Evolutionary conservation across 2,113 vertebrate species (phyloP), one percentile per base, ranked within the genome.

Genomic region (Strix aluco): DNA sequence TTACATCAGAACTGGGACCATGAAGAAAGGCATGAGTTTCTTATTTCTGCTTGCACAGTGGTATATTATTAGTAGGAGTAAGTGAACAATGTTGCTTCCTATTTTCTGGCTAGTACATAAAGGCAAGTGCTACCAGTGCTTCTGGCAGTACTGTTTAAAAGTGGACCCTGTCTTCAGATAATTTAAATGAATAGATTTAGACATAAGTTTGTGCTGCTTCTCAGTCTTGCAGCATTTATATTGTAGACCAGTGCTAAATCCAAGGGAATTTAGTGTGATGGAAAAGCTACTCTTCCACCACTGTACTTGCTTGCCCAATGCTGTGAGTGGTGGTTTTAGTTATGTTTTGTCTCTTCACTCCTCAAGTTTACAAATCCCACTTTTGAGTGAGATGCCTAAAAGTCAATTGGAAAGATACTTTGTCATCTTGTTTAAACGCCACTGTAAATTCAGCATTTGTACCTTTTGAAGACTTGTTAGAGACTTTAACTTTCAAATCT

Each of bases 161-260:
- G 25, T 51, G 16, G 14, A 75, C 6, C 40, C 26, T 66, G 10
- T 80, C 44, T 81, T 65, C 40, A 55, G 22, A 9, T 74, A 34
- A 55, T 44, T 78, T 47, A 26, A 44, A 0, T 54, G 15, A 86
- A 8, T 65, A 70, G 49, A 14, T 65, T 58, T 59, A 70, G 49
- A 62, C 63, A 30, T 21, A 65, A 49, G 7, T 57, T 85, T 46
- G 4, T 51, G 9, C 34, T 70, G 36, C 61, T 72, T 34, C 4
- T 11, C 11, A 17, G 11, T 59, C n/a, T 57, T 17, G 4, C 0
- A 1, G 6, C 70, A 6, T 74, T 86, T 55, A 3, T 36, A 1
- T 51, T 55, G 15, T 61, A 61, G 66, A 21, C 21, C 25, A 55
- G 38, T 74, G 36, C 55, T 89, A 92, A 89, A 59, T 30, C 12